A percentile compares a stretch with the other conserved stretches of the same genome.
Evolutionary conservation across 2,888 invertebrate species (phyloP).

Genomic region (Idaea dimidiata): DNA sequence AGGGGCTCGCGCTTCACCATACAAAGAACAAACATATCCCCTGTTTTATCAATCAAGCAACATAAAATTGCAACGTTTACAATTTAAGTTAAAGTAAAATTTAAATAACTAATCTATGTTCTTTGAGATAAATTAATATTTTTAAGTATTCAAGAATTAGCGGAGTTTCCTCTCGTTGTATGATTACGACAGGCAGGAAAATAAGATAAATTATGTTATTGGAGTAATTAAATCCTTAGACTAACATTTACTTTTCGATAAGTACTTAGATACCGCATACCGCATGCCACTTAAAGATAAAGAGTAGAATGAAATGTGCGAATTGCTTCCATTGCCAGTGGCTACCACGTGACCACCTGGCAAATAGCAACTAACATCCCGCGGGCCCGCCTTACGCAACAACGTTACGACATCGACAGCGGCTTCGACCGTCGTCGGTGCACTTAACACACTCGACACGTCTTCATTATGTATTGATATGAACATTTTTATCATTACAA

Average conservation of each 20-base stretch:
- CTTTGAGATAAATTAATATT: no score
- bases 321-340: not conserved
- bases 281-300: not conserved
- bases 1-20: no score
- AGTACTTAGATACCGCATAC: not conserved
- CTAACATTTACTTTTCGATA: not conserved
- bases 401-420: not conserved
- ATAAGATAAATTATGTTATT: no score
- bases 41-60: no score
- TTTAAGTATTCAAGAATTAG: no score
- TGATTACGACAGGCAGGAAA: no score
- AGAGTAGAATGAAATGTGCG: not conserved
- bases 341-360: not conserved
- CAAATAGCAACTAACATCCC: not conserved
- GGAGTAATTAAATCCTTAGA: not conserved
- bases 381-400: constrained; percentile 1
- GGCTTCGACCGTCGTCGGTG: not conserved
- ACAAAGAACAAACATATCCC: no score
- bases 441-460: not conserved
- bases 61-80: no score
- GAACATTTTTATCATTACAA: constrained; percentile 6
- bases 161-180: no score
- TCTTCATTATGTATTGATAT: constrained; percentile 1
- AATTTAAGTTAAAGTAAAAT: no score
- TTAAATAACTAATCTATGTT: no score